Evolutionary conservation across 2,113 vertebrate species (phyloP).

Genomic region (Catharus minimus): DNA sequence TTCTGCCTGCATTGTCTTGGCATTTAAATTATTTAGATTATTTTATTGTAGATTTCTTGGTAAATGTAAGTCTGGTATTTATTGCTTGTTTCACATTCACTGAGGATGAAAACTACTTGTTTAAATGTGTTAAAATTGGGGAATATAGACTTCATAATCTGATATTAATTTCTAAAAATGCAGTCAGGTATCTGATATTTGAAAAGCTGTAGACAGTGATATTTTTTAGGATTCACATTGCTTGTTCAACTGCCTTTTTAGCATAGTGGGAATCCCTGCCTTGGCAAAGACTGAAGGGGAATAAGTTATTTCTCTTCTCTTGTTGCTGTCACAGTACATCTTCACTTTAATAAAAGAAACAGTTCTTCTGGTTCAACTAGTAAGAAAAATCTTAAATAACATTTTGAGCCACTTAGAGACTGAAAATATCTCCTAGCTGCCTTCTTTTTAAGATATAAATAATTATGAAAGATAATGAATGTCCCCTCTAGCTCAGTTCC

Average conservation of each 20-base stretch:
- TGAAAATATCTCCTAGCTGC: not conserved
- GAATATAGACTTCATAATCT: not conserved
- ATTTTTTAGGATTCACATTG: not conserved
- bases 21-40: not conserved
- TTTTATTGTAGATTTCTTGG: not conserved
- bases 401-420: not conserved
- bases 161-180: not conserved
- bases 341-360: not conserved
- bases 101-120: not conserved
- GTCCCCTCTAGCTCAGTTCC: not conserved
- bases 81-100: not conserved
- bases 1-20: not conserved
- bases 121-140: not conserved
- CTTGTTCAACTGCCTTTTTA: not conserved
- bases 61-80: not conserved
- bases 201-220: not conserved
- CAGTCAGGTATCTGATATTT: not conserved
- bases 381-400: not conserved
- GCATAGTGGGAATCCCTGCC: not conserved
- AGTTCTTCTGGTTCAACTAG: not conserved
- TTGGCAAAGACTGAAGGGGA: not conserved
- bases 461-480: not conserved
- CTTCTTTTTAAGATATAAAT: not conserved
- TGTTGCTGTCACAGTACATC: not conserved
- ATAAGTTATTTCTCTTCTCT: not conserved